These are phyloP conservation scores for Aphodius granarius DNA, from an alignment of 2,888 invertebrate genomes.

Conservation along the genomic window DNA sequence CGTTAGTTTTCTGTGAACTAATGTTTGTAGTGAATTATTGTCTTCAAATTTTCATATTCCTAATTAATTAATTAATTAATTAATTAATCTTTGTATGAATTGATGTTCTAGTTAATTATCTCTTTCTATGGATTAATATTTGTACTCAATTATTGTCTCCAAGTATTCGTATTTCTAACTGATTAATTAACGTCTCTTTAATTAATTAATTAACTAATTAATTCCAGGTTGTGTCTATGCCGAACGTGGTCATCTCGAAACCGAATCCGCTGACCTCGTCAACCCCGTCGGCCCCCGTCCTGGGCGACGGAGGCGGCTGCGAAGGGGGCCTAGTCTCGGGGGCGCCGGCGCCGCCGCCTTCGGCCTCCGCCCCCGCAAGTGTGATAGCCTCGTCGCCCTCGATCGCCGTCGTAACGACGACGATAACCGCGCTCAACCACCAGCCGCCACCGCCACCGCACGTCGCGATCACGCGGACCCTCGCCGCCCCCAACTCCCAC, in stretches of 20 bases:
- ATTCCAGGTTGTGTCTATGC: constrained; percentile 18
- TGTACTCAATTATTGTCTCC: too few relatives aligned
- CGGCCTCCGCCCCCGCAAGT: neutral
- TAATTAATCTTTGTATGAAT: too few relatives aligned
- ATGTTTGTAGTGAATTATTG: too few relatives aligned
- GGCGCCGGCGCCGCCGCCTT: too few relatives aligned
- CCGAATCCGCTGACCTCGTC: neutral
- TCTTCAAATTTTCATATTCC: too few relatives aligned
- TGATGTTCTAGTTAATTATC: too few relatives aligned
- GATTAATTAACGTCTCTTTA: neutral
- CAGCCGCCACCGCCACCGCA: constrained; percentile 6
- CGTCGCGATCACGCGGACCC: neutral
- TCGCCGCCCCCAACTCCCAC: neutral
- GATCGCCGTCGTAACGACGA: constrained; percentile 21
- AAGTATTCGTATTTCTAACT: too few relatives aligned
- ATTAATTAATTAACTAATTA: neutral
- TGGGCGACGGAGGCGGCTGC: neutral
- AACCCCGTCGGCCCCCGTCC: too few relatives aligned
- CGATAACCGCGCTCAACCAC: constrained; percentile 10
- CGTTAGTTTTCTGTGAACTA: too few relatives aligned
- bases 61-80: too few relatives aligned
- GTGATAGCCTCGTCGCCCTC: neutral
- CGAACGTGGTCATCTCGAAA: neutral
- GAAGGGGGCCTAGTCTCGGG: neutral
- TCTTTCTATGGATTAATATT: too few relatives aligned